These are phyloP conservation scores for Elgaria multicarinata DNA, from an alignment of 2,113 vertebrate genomes.

Conservation along the genomic window DNA sequence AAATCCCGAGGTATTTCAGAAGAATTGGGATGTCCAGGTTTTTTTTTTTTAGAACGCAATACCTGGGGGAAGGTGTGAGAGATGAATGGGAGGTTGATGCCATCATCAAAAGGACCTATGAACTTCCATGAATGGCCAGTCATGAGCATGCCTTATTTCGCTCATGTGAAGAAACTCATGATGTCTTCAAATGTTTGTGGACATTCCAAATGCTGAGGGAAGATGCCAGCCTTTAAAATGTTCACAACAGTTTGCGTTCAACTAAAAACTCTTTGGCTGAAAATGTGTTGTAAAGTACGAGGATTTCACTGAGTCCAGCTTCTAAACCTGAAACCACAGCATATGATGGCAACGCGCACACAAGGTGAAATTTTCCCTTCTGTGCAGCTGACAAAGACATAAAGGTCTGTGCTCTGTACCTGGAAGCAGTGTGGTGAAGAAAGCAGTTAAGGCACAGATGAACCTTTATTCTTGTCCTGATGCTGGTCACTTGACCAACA, in stretches of 20 bases:
- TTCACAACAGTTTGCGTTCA: not conserved
- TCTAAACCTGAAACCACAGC: not conserved
- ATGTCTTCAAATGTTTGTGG: not conserved
- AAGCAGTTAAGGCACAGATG: not conserved
- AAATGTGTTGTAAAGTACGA: not conserved
- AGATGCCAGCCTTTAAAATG: not conserved
- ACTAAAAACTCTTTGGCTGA: not conserved
- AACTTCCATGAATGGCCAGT: too few relatives aligned
- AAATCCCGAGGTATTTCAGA: too few relatives aligned
- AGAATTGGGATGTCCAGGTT: too few relatives aligned
- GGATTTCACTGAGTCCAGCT: not conserved
- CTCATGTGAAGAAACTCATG: too few relatives aligned
- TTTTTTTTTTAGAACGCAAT: too few relatives aligned
- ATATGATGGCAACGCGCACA: not conserved
- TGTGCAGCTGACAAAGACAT: not conserved
- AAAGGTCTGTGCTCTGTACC: not conserved
- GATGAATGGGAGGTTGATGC: too few relatives aligned
- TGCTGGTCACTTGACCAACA: not conserved
- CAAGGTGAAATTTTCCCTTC: not conserved
- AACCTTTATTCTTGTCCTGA: not conserved
- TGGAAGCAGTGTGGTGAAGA: not conserved
- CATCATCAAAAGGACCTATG: too few relatives aligned
- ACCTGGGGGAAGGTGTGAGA: too few relatives aligned
- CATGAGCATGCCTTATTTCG: too few relatives aligned
- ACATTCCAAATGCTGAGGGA: not conserved